Evolutionary conservation across 2,888 invertebrate species (phyloP).

Genomic region (Zonitis immaculata): DNA sequence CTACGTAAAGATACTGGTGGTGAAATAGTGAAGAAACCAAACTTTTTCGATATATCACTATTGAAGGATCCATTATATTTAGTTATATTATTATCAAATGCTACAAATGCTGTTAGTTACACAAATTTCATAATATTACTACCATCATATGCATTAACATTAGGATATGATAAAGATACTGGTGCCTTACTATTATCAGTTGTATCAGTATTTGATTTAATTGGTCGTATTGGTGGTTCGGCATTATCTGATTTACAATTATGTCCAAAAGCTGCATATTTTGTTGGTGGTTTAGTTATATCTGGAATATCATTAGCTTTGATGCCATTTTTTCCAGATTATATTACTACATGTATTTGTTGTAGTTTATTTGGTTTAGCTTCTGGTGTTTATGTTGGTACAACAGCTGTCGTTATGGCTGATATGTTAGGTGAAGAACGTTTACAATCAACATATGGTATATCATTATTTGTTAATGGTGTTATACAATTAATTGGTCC

Average conservation of each 20-base stretch:
- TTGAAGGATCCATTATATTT: constrained; percentile 75
- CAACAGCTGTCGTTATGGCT: constrained; percentile 83
- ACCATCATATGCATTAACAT: constrained; percentile 68
- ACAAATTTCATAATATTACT: constrained; percentile 81
- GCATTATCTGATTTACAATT: constrained; percentile 72
- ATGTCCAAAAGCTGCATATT: constrained; percentile 79
- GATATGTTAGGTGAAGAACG: constrained; percentile 80
- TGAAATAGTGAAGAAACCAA: constrained; percentile 49
- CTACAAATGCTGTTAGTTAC: constrained; percentile 80
- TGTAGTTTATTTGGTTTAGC: constrained; percentile 77
- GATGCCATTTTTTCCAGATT: constrained; percentile 64
- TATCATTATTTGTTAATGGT: constrained; percentile 80
- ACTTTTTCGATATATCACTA: constrained; percentile 70
- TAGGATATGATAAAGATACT: constrained; percentile 65
- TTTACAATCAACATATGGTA: constrained; percentile 81
- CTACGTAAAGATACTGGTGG: constrained; percentile 47
- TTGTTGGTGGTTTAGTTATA: constrained; percentile 70
- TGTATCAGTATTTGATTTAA: constrained; percentile 74
- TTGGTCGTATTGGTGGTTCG: constrained; percentile 80
- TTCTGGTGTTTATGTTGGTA: constrained; percentile 80
- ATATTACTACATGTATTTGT: constrained; percentile 60
- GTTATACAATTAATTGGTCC: constrained; percentile 77
- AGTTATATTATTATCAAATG: constrained; percentile 77
- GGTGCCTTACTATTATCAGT: constrained; percentile 73
- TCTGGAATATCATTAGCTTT: constrained; percentile 71